Evolutionary conservation across 2,113 vertebrate species (phyloP).

Genomic region (Etia nguti): DNA sequence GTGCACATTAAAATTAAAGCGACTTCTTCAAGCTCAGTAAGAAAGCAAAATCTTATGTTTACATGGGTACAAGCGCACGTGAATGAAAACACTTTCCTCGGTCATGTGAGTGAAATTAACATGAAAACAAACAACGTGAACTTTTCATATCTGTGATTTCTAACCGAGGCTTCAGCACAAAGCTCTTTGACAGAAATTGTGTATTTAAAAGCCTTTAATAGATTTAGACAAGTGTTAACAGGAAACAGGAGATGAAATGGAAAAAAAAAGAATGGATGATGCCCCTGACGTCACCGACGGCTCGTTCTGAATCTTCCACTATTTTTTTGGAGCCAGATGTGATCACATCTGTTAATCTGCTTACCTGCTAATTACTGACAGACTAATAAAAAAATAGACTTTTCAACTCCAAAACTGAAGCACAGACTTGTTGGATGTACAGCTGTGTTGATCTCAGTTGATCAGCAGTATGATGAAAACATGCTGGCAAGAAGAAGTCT

Average conservation of each 20-base stretch:
- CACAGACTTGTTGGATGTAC: neutral
- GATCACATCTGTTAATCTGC: neutral
- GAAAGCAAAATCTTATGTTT: neutral
- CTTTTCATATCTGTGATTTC: neutral
- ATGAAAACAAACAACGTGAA: neutral
- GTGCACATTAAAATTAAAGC: fast-evolving
- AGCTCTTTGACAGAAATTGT: neutral
- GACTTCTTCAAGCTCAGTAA: neutral
- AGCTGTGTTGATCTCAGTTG: fast-evolving
- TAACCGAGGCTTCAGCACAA: neutral
- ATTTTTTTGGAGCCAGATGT: neutral
- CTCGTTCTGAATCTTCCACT: neutral
- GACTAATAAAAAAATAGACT: fast-evolving
- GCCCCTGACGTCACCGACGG: neutral
- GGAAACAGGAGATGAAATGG: neutral
- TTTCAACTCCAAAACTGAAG: neutral
- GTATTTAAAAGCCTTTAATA: neutral
- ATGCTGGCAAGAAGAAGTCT: neutral
- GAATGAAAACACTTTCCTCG: fast-evolving
- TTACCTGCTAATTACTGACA: neutral
- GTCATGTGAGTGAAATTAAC: neutral
- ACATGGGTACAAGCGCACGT: fast-evolving
- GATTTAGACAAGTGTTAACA: neutral
- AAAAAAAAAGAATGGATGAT: fast-evolving
- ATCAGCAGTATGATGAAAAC: neutral